Evolutionary conservation across 1,140 invertebrate genomes (phyloP), one percentile per base, ranked within the genome.

Genomic region (Drosophila prosaltans): DNA sequence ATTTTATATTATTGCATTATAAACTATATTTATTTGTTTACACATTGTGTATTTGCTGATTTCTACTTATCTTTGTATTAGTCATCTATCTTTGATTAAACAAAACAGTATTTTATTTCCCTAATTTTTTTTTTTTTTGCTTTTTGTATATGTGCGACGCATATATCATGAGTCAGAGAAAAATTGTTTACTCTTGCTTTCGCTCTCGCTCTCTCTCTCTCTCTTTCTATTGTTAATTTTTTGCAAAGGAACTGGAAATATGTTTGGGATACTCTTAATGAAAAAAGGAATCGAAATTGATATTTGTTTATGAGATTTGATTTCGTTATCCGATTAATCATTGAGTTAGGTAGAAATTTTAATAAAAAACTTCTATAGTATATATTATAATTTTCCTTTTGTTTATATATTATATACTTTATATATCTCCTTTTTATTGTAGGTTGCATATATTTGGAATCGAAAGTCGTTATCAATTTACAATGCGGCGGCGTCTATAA

Each of bases 401-500:
- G 16, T 16, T 16, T 16, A 16, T 16, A 16, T 16, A 16, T 16
- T 16, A 16, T 16, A 16, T 16, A 0, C 16, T 16, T 16, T 16
- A 16, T 0, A 16, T 16, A 16, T 16, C 16, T 16, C 16, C 16
- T 16, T 16, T 16, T 16, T 16, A 0, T 16, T 16, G 16, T 16
- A 16, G 16, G 16, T 16, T 16, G 16, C 16, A 16, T 16, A 16
- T 16, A 16, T 16, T 16, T 16, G 16, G 16, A 16, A 16, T 16
- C 16, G 16, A 16, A 16, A 16, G 16, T 16, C 16, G 16, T 21
- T 59, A 59, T 39, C 21, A 51, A 59, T 4, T 59, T 59, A 36
- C 32, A 7, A 36, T 36, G 32, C 3, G 6, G 63, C 72, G 70
- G 36, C 61, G 62, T 63, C 58, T 66, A 59, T 54, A 65, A 63